A percentile compares a stretch with the other conserved stretches of the same genome.
Conservation (phyloP, 92 coral and sea anemone genomes). For the Diadumene lineata region DNA sequence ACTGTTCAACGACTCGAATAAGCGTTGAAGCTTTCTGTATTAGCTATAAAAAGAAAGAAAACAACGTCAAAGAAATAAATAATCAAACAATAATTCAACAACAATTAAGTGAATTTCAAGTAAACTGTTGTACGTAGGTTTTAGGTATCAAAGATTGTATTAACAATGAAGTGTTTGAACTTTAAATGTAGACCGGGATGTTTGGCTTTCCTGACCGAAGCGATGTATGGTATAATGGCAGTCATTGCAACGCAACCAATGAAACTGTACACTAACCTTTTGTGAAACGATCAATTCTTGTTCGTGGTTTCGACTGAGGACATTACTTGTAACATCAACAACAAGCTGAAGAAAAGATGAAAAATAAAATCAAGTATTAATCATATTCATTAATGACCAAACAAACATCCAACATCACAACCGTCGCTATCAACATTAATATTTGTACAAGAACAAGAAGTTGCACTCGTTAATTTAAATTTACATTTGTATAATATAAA, state of each 20-base stretch:
- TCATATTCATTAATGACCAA: too few species aligned
- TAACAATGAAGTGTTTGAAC: too few species aligned
- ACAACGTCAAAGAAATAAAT: background rate
- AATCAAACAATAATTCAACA: background rate
- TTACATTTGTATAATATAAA: too few species aligned
- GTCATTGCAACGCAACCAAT: too few species aligned
- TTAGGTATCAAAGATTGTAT: too few species aligned
- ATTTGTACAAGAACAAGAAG: background rate
- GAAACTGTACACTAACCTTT: slow-evolving; percentile 38
- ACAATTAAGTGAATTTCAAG: background rate
- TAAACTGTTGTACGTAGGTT: too few species aligned
- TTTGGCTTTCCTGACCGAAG: too few species aligned
- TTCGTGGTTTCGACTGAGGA: slow-evolving; percentile 52
- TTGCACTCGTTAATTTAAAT: too few species aligned
- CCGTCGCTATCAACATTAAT: background rate
- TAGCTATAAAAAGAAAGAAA: slow-evolving; percentile 28
- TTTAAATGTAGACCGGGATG: too few species aligned
- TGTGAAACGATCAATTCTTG: slow-evolving; percentile 67
- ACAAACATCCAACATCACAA: too few species aligned
- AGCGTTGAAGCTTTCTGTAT: slow-evolving; percentile 62
- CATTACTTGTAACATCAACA: slow-evolving; percentile 36
- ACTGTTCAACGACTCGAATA: slow-evolving; percentile 54
- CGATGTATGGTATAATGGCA: too few species aligned
- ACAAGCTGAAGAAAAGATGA: slow-evolving; percentile 24
- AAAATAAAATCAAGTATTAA: too few species aligned